A percentile compares a stretch with the other conserved stretches of the same genome.
Evolutionary conservation across 1,140 invertebrate genomes (phyloP).

Genomic region (Macrobrachium rosenbergii): DNA sequence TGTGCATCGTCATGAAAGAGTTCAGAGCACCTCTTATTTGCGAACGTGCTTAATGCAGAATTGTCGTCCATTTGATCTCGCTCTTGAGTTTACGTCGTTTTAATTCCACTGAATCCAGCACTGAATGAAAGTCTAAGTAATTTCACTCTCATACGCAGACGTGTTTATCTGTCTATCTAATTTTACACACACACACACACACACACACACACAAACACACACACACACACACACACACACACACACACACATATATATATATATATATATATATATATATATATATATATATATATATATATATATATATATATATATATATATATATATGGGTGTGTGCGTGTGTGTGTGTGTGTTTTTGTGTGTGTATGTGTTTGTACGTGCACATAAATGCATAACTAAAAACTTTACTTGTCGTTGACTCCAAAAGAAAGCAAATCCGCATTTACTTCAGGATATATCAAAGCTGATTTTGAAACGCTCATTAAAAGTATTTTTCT

Average conservation of each 20-base stretch:
- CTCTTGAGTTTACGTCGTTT: too few species aligned
- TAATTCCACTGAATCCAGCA: too few species aligned
- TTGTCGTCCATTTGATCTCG: too few species aligned
- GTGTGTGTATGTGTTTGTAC: conserved; percentile 9
- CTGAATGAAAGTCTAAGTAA: too few species aligned
- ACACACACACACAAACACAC: background rate
- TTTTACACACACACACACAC: background rate
- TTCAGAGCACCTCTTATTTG: too few species aligned
- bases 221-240: conserved; percentile 18
- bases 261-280: background rate
- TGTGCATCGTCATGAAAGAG: too few species aligned
- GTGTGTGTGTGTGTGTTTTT: conserved; percentile 10
- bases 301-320: conserved; percentile 37
- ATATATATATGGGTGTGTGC: conserved; percentile 16
- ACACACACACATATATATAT: conserved; percentile 14
- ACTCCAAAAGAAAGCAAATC: background rate
- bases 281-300: background rate
- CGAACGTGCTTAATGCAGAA: too few species aligned
- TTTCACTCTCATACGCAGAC: background rate
- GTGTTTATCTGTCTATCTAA: too few species aligned
- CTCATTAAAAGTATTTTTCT: too few species aligned
- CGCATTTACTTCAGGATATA: too few species aligned
- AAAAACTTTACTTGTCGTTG: background rate
- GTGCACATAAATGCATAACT: background rate
- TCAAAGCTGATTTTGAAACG: too few species aligned